phyloP scores from a whole-genome alignment of 2,113 vertebrate species.

The Leptobrachium ailaonicum region DNA sequence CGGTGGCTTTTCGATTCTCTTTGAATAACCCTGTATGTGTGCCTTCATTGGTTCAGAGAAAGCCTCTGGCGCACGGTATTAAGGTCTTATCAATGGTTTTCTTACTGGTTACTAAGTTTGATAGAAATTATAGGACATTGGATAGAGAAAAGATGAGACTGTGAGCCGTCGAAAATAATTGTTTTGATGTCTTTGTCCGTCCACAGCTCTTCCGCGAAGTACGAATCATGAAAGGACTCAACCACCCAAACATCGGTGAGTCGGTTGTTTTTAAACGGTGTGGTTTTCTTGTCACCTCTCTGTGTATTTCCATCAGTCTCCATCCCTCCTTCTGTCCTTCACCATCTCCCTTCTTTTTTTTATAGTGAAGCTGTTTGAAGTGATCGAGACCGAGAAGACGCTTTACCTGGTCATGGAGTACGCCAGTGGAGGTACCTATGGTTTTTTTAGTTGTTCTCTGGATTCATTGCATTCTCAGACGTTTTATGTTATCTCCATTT shows the following conservation, averaged over 20 bases:
- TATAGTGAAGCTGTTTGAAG: constrained; percentile 87
- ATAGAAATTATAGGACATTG: too few species aligned
- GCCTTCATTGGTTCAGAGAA: too few species aligned
- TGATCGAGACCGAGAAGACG: constrained; percentile 85
- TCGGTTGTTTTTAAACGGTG: background rate
- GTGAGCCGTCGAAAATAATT: too few species aligned
- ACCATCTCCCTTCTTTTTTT: background rate
- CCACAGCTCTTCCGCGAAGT: constrained; percentile 89
- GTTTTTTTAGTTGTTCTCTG: background rate
- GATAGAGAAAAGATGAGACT: too few species aligned
- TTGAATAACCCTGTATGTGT: too few species aligned
- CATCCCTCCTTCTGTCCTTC: background rate
- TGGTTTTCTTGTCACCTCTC: too few species aligned
- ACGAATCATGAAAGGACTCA: constrained; percentile 90
- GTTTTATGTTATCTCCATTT: background rate
- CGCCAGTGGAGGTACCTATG: constrained; percentile 78
- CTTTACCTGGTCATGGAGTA: constrained; percentile 90
- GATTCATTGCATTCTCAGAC: too few species aligned
- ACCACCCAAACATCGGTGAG: constrained; percentile 93
- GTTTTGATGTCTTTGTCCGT: background rate
- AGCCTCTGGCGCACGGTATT: too few species aligned
- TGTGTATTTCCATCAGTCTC: background rate
- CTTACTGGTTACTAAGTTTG: too few species aligned
- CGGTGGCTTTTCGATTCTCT: too few species aligned
- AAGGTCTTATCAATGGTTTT: too few species aligned